Base-by-base conservation (phyloP, 2,797 vertebrate genomes). In the Acrossocheilus fasciatus region DNA sequence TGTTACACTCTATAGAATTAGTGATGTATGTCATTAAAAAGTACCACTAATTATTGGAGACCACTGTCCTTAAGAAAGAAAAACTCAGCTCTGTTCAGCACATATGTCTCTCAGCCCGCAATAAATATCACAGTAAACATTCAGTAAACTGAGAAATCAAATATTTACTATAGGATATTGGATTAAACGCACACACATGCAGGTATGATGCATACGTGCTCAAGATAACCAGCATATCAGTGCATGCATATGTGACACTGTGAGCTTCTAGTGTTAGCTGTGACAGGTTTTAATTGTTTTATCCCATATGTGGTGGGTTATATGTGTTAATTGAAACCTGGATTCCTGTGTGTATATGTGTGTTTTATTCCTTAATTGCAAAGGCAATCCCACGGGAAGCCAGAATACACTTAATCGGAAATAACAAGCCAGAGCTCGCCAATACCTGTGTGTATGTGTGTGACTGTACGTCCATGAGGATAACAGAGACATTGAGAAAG, bases 281-380 rank as follows among this genome's bases (percentile, higher is more conserved):
- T 79, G 15, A 80, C 75, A 73, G 45, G 79, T 69, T 88, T 80
- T 90, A 87, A 88, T 85, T 81, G 74, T 54, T 88, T 83, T 85
- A 62, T 47, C 85, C 75, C 73, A 78, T 68, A 64, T 79, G 79
- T 64, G 50, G 26, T n/a, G 15, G 72, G 68, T 52, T 75, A 85
- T 36, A 70, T 43, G 87, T 90, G 89, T 79, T 90, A 88, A 88
- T 88, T 86, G 69, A 80, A 84, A 84, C 75, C 59, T 64, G 57
- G 57, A 66, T 79, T 68, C 64, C 64, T 36, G 30, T 68, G 66
- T 78, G 52, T 59, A 77, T 79, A 26, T 59, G 73, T 74, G 73
- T 66, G 41, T 76, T 72, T 72, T 86, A 14, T 36, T 43, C 5
- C 70, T 47, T 64, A 52, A 81, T 81, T 84, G 47, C 14, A 52